A percentile compares a stretch with the other conserved stretches of the same genome.
These are phyloP conservation scores for Tetramorium simillimum DNA, from an alignment of 1,140 invertebrate species.

Conservation along the genomic window DNA sequence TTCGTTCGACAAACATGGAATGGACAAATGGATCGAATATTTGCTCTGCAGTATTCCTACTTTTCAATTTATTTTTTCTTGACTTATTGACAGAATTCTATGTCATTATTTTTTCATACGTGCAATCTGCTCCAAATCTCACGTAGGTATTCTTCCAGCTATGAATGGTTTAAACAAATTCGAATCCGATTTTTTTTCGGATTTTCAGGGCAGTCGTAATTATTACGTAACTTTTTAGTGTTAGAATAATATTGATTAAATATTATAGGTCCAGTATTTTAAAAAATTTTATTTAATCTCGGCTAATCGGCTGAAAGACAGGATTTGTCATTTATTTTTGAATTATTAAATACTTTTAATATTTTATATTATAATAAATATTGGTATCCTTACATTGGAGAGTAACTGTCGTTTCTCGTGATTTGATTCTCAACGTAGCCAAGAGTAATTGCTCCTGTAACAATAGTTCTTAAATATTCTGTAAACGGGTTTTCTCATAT, in stretches of 20 bases:
- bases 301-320: not conserved
- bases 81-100: conserved; percentile 41
- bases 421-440: not conserved
- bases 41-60: conserved; percentile 1
- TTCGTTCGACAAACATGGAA: not conserved
- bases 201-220: not conserved
- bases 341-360: not conserved
- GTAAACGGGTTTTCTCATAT: conserved; percentile 21
- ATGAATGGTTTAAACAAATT: conserved; percentile 6
- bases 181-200: not conserved
- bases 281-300: not conserved
- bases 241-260: conserved; percentile 1
- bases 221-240: not conserved
- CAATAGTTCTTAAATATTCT: conserved; percentile 40
- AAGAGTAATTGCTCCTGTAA: conserved; percentile 5
- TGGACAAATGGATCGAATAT: not conserved
- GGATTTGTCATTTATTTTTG: conserved; percentile 17
- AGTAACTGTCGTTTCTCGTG: not conserved
- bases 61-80: conserved; percentile 25
- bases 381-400: not conserved
- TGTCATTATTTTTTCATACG: conserved; percentile 34
- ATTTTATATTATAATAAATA: not conserved
- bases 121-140: not conserved
- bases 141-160: conserved; percentile 9
- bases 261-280: not conserved